phyloP scores from a whole-genome alignment of 2,113 vertebrate genomes.

The Peromyscus californicus region DNA sequence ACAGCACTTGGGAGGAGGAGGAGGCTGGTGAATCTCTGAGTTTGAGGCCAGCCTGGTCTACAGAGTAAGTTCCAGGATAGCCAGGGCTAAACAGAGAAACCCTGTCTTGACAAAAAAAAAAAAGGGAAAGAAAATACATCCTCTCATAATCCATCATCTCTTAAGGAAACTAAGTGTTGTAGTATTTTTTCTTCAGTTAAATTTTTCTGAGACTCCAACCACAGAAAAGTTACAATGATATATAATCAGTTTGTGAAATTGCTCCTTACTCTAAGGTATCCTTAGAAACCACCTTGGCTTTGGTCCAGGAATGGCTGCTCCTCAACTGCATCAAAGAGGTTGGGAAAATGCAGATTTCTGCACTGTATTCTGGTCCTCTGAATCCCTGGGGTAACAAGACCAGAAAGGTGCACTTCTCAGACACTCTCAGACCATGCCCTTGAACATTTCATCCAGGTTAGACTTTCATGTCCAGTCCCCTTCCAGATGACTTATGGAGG shows the following conservation, averaged over 20 bases:
- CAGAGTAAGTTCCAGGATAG: background rate
- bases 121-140: background rate
- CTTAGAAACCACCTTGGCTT: background rate
- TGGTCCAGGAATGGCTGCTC: background rate
- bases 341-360: background rate
- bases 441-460: background rate
- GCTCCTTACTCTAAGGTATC: background rate
- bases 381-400: background rate
- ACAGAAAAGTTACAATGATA: background rate
- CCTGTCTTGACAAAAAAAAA: background rate
- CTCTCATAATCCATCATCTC: background rate
- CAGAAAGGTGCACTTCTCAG: background rate
- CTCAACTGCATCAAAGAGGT: background rate
- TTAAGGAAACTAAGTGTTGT: background rate
- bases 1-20: background rate
- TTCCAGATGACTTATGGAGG: background rate
- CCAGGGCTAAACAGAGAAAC: background rate
- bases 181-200: background rate
- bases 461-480: accelerated
- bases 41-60: background rate
- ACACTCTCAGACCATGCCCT: background rate
- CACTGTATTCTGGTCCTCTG: background rate
- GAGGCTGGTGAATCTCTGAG: background rate
- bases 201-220: background rate
- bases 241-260: background rate